A percentile compares a stretch with the other conserved stretches of the same genome.
phyloP scores from a whole-genome alignment of 2,888 invertebrate species.

The Metopia argyrocephala region DNA sequence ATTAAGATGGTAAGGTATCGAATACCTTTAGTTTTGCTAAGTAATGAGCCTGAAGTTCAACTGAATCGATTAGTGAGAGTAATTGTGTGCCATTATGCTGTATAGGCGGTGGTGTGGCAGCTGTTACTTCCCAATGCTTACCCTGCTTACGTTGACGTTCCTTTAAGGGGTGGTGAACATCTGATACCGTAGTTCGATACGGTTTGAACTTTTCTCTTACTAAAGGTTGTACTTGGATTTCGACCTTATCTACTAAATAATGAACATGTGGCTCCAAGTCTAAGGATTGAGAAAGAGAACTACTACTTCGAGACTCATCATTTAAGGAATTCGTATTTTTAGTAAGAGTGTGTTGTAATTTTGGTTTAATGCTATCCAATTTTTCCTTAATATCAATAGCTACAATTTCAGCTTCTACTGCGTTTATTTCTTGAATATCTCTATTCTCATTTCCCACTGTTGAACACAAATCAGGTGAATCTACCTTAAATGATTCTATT shows the following conservation, averaged over 20 bases:
- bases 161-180: slow-evolving; percentile 76
- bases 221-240: slow-evolving; percentile 58
- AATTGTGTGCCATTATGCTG: slow-evolving; percentile 72
- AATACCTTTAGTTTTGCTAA: slow-evolving; percentile 73
- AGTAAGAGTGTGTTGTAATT: slow-evolving; percentile 35
- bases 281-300: slow-evolving; percentile 36
- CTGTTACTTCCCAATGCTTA: slow-evolving; percentile 77
- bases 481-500: slow-evolving; percentile 70
- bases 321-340: slow-evolving; percentile 25
- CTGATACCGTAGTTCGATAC: slow-evolving; percentile 75
- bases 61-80: slow-evolving; percentile 74
- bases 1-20: not conserved
- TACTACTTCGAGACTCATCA: slow-evolving; percentile 35
- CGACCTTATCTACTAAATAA: slow-evolving; percentile 74
- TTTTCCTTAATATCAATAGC: slow-evolving; percentile 68
- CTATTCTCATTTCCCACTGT: not conserved
- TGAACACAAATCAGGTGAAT: slow-evolving; percentile 63
- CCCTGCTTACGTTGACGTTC: slow-evolving; percentile 73
- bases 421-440: not conserved
- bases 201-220: slow-evolving; percentile 74
- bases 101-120: slow-evolving; percentile 77
- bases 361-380: slow-evolving; percentile 58
- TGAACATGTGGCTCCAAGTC: slow-evolving; percentile 73
- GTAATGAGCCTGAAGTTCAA: slow-evolving; percentile 73
- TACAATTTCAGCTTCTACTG: slow-evolving; percentile 67